Conservation (phyloP, 2,888 invertebrate species). For the Dryobotodes eremita region DNA sequence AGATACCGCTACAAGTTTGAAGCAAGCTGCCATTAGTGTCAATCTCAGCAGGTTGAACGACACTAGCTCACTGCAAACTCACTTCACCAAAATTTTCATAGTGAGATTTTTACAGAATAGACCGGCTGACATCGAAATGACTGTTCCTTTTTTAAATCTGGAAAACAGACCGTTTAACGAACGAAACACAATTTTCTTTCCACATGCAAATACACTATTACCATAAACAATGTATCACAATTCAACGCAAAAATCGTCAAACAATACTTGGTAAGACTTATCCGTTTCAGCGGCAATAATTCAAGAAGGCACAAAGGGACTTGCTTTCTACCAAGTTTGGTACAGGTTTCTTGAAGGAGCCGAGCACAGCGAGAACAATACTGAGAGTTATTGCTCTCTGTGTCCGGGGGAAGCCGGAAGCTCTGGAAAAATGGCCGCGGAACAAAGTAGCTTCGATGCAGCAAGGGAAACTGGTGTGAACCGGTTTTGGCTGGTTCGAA, state of each 20-base stretch:
- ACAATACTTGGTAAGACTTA: slow-evolving; percentile 78
- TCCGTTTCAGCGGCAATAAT: slow-evolving; percentile 79
- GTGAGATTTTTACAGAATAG: background rate
- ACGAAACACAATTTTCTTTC: background rate
- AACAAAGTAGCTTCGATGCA: slow-evolving; percentile 59
- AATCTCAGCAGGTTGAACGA: background rate
- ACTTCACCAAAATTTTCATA: too few species aligned
- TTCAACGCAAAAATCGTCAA: slow-evolving; percentile 76
- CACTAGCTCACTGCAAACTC: background rate
- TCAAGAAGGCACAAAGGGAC: slow-evolving; percentile 77
- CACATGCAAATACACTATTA: slow-evolving; percentile 47
- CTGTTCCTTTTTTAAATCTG: background rate
- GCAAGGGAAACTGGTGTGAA: slow-evolving; percentile 40
- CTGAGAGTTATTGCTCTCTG: slow-evolving; percentile 77
- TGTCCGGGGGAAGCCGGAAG: slow-evolving; percentile 78
- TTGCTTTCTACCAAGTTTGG: slow-evolving; percentile 71
- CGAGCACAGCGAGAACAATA: slow-evolving; percentile 83
- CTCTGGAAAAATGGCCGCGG: slow-evolving; percentile 76
- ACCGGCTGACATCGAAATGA: background rate
- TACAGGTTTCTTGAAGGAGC: slow-evolving; percentile 77
- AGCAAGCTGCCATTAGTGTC: background rate
- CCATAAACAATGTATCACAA: slow-evolving; percentile 62
- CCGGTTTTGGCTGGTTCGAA: slow-evolving; percentile 39
- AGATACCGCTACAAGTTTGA: too few species aligned
- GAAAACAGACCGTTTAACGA: background rate